phyloP scores from a whole-genome alignment of 2,888 invertebrate species.

The Troides helena region DNA sequence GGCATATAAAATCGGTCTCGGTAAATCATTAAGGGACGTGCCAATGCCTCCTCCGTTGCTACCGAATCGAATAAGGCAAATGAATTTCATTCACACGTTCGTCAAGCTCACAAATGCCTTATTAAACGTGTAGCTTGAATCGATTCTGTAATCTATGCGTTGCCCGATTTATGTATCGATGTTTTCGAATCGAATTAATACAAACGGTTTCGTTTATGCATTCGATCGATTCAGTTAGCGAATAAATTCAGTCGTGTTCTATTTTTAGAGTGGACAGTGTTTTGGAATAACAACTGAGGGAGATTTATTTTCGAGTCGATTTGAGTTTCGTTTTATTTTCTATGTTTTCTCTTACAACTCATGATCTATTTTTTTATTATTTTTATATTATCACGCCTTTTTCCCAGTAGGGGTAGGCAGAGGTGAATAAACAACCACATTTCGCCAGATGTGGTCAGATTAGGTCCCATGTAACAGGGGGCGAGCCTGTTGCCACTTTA shows the following conservation, averaged over 20 bases:
- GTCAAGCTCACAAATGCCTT: constrained; percentile 74
- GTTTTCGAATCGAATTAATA: constrained; percentile 63
- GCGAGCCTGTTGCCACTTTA: no score
- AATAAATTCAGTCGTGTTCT: constrained; percentile 65
- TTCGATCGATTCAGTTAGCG: constrained; percentile 38
- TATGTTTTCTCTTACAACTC: constrained; percentile 10
- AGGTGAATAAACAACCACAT: no score
- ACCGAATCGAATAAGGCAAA: constrained; percentile 66
- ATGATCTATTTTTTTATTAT: no score
- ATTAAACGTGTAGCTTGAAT: constrained; percentile 72
- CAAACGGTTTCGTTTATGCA: constrained; percentile 59
- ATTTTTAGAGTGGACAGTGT: constrained; percentile 57
- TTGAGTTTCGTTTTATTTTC: constrained; percentile 56
- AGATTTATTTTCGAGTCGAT: constrained; percentile 61
- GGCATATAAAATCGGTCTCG: constrained; percentile 36
- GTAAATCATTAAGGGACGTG: constrained; percentile 72
- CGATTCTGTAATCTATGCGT: constrained; percentile 46
- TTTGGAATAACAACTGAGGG: constrained; percentile 49
- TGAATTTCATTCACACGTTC: constrained; percentile 79
- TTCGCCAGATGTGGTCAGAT: no score
- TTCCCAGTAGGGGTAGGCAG: no score
- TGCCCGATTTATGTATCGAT: constrained; percentile 39
- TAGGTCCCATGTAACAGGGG: no score
- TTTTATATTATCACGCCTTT: no score
- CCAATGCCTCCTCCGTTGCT: constrained; percentile 59